phyloP scores from a whole-genome alignment of 2,113 vertebrate genomes.

The Pelecanoides urinatrix region DNA sequence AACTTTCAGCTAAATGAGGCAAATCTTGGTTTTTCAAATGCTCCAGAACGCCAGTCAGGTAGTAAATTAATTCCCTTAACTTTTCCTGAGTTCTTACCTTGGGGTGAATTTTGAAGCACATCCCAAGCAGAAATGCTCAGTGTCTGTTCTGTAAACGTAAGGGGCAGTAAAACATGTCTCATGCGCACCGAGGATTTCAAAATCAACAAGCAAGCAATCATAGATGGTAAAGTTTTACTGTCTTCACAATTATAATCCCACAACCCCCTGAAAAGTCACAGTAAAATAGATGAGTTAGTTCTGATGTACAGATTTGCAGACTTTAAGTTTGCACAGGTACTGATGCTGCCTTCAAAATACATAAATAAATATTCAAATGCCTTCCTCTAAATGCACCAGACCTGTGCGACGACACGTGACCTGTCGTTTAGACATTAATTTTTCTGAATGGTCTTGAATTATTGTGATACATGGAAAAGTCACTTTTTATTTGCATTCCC shows the following conservation, averaged over 20 bases:
- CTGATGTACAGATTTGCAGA: background rate
- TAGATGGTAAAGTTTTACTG: background rate
- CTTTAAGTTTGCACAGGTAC: background rate
- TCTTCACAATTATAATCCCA: background rate
- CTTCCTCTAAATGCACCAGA: background rate
- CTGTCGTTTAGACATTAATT: background rate
- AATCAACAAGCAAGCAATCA: background rate
- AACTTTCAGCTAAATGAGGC: background rate
- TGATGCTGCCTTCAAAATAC: background rate
- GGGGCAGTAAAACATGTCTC: background rate
- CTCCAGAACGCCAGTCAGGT: background rate
- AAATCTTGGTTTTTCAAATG: background rate
- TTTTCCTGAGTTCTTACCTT: background rate
- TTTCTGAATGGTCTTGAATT: background rate
- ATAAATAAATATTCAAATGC: background rate
- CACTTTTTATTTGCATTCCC: background rate
- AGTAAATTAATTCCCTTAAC: background rate
- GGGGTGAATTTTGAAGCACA: background rate
- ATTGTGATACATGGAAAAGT: background rate
- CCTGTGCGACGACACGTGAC: accelerated
- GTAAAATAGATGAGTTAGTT: background rate
- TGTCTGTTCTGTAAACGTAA: background rate
- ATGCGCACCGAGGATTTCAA: accelerated
- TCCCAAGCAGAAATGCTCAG: background rate
- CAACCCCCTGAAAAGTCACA: background rate